phyloP scores from a whole-genome alignment of 2,797 vertebrate genomes.

The Gymnothorax reevesii region DNA sequence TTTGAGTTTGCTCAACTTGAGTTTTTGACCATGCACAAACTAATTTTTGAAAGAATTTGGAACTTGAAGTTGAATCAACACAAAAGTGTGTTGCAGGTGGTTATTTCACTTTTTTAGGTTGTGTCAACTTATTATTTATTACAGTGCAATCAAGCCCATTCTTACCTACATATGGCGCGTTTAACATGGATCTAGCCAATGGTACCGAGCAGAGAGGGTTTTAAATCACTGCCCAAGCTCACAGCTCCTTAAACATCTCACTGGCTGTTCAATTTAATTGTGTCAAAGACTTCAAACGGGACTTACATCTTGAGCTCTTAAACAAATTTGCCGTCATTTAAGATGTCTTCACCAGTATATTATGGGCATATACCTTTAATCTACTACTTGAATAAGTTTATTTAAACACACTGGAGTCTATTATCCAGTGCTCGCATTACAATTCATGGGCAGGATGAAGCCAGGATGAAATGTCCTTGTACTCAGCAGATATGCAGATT shows the following conservation, averaged over 20 bases:
- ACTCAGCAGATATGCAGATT: slow-evolving; percentile 5
- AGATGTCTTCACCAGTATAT: neutral
- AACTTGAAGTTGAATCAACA: too few relatives aligned
- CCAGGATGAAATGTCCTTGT: neutral
- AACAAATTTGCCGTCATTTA: neutral
- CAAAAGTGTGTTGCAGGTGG: too few relatives aligned
- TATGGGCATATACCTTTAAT: neutral
- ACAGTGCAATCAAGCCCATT: too few relatives aligned
- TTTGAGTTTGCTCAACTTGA: too few relatives aligned
- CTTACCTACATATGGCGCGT: too few relatives aligned
- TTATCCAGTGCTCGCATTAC: neutral
- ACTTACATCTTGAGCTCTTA: neutral
- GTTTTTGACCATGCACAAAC: too few relatives aligned
- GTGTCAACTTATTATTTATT: too few relatives aligned
- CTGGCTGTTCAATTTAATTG: neutral
- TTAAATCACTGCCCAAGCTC: neutral
- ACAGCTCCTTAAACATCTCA: neutral
- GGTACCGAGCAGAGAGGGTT: too few relatives aligned
- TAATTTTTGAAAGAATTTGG: too few relatives aligned
- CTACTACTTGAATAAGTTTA: neutral
- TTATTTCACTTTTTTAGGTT: too few relatives aligned
- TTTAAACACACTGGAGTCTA: neutral
- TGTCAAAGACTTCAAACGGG: neutral
- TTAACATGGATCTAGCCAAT: too few relatives aligned
- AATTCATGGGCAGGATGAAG: neutral